phyloP scores from a whole-genome alignment of 23 tunicate species.

The Oikopleura dioica region DNA sequence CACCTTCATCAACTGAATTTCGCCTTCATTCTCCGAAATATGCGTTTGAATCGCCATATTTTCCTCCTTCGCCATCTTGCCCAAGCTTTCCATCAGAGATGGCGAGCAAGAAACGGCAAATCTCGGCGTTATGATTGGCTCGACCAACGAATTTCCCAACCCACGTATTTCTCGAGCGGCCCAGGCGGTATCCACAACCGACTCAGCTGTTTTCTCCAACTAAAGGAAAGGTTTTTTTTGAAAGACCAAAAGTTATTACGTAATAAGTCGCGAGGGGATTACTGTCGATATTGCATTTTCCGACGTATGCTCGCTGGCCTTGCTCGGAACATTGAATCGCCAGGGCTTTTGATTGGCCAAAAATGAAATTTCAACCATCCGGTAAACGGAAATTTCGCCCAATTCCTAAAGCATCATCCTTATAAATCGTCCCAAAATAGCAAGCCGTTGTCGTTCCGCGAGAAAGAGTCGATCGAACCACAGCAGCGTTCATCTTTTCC shows the following conservation, averaged over 20 bases:
- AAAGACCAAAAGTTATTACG: too few species aligned
- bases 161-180: background rate
- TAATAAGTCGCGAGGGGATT: slow-evolving; percentile 2
- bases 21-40: slow-evolving; percentile 15
- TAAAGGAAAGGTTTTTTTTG: too few species aligned
- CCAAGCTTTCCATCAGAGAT: slow-evolving; percentile 14
- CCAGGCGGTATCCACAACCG: slow-evolving; percentile 8
- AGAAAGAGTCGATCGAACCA: slow-evolving; percentile 16
- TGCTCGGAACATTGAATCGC: background rate
- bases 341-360: too few species aligned
- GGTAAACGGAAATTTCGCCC: too few species aligned
- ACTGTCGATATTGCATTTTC: slow-evolving; percentile 19
- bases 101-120: slow-evolving; percentile 17
- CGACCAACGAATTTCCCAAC: background rate
- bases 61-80: background rate
- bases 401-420: slow-evolving; percentile 12
- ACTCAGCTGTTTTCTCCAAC: too few species aligned
- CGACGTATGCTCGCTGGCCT: slow-evolving; percentile 19
- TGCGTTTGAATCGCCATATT: slow-evolving; percentile 16
- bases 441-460: slow-evolving; percentile 20
- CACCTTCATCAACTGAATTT: slow-evolving; percentile 8
- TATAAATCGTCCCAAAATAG: slow-evolving; percentile 18
- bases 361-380: too few species aligned
- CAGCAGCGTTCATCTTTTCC: slow-evolving; percentile 4
- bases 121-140: slow-evolving; percentile 20